Evolutionary conservation across 2,113 vertebrate species (phyloP), one percentile per base, ranked within the genome.

Genomic region (Oryzias woworae): DNA sequence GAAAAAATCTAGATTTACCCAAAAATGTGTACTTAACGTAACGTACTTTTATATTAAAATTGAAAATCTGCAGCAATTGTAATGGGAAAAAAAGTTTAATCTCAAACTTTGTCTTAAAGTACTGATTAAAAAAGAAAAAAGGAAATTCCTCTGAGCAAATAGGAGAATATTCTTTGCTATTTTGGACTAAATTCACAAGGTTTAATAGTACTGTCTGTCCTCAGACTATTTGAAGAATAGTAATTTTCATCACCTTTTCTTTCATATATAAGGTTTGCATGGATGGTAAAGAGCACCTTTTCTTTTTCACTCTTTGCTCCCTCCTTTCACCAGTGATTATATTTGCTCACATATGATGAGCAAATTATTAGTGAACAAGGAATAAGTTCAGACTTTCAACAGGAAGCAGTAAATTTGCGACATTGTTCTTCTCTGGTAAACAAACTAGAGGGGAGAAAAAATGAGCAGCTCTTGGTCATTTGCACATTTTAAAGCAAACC

Each of bases 361-460:
- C n/a, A 48, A 47, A 28, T 48, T 53, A 52, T 54, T 18, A 14
- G 71, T 69, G 69, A 82, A 82, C 71, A 71, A 74, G 69, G 78
- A 78, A 66, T 53, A 56, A 54, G 36, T 14, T 0, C 5, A 20
- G 14, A 51, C n/a, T 66, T 49, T 18, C 59, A 14, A 71, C 16
- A 53, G 50, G 62, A 77, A 73, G 59, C 15, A 15, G 16, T 28
- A 72, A 53, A 75, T 58, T 23, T 69, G 63, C 62, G 78, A 53
- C 65, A 67, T 36, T 0, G 4, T 31, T 44, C 62, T 36, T 16
- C 17, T 42, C 26, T 64, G 24, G 53, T 68, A 69, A 69, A 83
- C 70, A 71, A 36, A 36, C 36, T 12, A 36, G 36, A 49, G 26
- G 4, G 44, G 26, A 24, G n/a, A 51, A 6, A 17, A 6, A 49